These are phyloP conservation scores for Dysidea cf. avara DNA, from an alignment of 37 sponge, comb jelly and placozoan genomes.

Conservation along the genomic window DNA sequence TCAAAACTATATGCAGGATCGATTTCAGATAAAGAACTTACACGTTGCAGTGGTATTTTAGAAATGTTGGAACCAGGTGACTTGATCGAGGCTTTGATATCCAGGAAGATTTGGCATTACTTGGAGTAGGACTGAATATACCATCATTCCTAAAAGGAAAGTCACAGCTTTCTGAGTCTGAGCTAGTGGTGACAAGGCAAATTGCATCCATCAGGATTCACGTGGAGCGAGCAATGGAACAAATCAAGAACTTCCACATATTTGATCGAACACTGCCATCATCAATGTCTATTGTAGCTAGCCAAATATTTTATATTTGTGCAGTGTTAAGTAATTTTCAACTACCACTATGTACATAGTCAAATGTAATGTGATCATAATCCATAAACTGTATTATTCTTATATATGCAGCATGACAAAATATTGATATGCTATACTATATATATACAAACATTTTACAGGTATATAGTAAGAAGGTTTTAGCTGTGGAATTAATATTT, in stretches of 20 bases:
- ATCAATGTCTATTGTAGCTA: slow-evolving; percentile 18
- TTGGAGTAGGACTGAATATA: slow-evolving; percentile 52
- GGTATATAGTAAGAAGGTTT: slow-evolving; percentile 28
- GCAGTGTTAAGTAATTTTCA: too few relatives aligned
- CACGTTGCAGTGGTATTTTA: slow-evolving; percentile 37
- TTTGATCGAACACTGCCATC: slow-evolving; percentile 44
- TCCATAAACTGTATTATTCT: too few relatives aligned
- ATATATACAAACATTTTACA: background rate
- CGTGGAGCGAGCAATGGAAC: too few relatives aligned
- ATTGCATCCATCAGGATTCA: slow-evolving; percentile 61
- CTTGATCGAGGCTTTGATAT: slow-evolving; percentile 66
- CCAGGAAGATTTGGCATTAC: slow-evolving; percentile 39
- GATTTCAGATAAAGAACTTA: slow-evolving; percentile 53
- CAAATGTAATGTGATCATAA: too few relatives aligned
- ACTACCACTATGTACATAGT: too few relatives aligned
- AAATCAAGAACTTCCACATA: too few relatives aligned
- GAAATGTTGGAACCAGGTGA: slow-evolving; percentile 39
- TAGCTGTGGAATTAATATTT: slow-evolving; percentile 16
- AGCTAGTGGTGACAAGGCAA: slow-evolving; percentile 33
- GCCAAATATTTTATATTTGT: slow-evolving; percentile 56
- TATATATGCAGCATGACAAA: too few relatives aligned
- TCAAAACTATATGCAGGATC: slow-evolving; percentile 41
- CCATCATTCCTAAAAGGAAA: slow-evolving; percentile 64
- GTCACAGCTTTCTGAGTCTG: slow-evolving; percentile 24
- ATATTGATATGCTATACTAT: too few relatives aligned